Percentiles rank a stretch among this genome's conserved stretches.
Conservation (phyloP, 2,113 vertebrate genomes). For the Microcebus tavaratra region DNA sequence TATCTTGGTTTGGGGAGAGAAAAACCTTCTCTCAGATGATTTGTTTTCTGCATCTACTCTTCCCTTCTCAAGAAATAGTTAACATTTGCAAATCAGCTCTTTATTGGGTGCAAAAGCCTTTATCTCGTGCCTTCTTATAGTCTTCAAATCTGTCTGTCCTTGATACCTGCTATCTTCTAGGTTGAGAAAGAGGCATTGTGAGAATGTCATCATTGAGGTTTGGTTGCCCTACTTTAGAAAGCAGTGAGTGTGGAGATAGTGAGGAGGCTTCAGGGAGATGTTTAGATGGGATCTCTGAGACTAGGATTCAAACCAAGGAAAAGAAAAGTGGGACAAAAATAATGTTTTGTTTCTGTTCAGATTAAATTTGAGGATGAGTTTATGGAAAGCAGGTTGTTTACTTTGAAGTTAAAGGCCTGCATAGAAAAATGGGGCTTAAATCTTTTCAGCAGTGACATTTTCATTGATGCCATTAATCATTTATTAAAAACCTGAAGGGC, state of each 20-base stretch:
- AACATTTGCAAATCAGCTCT: slow-evolving; percentile 10
- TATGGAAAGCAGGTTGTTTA: slow-evolving; percentile 37
- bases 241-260: neutral
- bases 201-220: neutral
- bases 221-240: neutral
- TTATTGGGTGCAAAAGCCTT: neutral
- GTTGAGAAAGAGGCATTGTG: neutral
- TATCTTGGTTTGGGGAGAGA: neutral
- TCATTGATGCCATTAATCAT: slow-evolving; percentile 64
- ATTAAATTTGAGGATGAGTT: slow-evolving; percentile 48
- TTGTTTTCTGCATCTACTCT: neutral
- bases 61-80: neutral
- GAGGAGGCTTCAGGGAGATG: neutral
- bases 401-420: slow-evolving; percentile 49
- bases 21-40: neutral
- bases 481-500: slow-evolving; percentile 61
- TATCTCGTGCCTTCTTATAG: neutral
- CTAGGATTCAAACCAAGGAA: slow-evolving; percentile 1
- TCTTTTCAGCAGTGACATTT: slow-evolving; percentile 69
- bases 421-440: slow-evolving; percentile 52
- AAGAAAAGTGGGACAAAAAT: neutral
- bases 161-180: neutral
- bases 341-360: slow-evolving; percentile 55
- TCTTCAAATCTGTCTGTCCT: neutral
- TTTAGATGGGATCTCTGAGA: neutral